phyloP scores from a whole-genome alignment of 2,888 invertebrate species.

The Ligdia adustata region DNA sequence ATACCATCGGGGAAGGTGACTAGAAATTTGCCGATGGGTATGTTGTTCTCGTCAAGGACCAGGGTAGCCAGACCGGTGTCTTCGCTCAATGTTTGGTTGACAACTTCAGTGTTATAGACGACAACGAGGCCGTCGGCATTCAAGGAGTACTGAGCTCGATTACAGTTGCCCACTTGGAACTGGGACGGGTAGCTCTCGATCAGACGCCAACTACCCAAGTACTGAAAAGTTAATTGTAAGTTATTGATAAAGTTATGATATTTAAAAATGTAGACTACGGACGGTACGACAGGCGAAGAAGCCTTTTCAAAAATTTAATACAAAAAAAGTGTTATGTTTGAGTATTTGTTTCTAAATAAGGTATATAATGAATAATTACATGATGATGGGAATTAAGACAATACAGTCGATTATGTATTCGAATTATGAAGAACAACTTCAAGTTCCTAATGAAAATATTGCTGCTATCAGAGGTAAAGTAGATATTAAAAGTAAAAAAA shows the following conservation, averaged over 20 bases:
- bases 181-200: constrained; percentile 58
- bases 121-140: constrained; percentile 38
- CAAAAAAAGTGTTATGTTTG: too few species aligned
- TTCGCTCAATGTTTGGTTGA: constrained; percentile 44
- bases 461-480: too few species aligned
- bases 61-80: constrained; percentile 54
- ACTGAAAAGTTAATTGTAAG: constrained; percentile 31
- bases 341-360: too few species aligned
- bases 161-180: constrained; percentile 58
- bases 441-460: too few species aligned
- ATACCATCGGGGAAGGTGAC: constrained; percentile 82
- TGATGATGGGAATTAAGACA: too few species aligned
- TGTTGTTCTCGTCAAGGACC: constrained; percentile 69
- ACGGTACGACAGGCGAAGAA: too few species aligned
- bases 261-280: background rate
- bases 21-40: constrained; percentile 82
- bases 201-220: constrained; percentile 55
- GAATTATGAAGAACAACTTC: too few species aligned
- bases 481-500: too few species aligned
- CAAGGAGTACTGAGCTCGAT: constrained; percentile 52
- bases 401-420: too few species aligned
- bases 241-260: background rate
- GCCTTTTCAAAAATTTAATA: too few species aligned
- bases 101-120: constrained; percentile 58
- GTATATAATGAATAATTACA: too few species aligned